Percentiles rank a stretch among this genome's conserved stretches.
Evolutionary conservation across 2,797 vertebrate species (phyloP).

Genomic region (Pygocentrus nattereri): DNA sequence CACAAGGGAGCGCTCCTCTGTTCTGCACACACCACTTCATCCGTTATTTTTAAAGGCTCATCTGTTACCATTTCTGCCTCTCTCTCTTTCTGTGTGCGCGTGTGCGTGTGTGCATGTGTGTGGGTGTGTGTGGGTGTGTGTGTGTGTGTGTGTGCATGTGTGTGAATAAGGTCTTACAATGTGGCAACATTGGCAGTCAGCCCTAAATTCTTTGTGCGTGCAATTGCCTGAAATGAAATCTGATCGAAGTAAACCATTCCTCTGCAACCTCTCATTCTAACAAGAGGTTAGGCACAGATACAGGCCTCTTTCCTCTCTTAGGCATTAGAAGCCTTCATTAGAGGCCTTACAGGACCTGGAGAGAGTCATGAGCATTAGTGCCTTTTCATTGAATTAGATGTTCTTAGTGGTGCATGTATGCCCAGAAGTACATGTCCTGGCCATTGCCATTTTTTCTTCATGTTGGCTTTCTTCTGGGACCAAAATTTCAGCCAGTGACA

Average conservation of each 20-base stretch:
- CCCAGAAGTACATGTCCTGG: no score
- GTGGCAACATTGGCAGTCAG: background rate
- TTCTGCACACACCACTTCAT: conserved; percentile 46
- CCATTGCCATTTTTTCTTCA: no score
- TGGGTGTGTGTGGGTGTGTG: background rate
- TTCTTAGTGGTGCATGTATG: background rate
- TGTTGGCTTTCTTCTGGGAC: no score
- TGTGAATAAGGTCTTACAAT: conserved; percentile 16
- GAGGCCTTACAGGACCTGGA: background rate
- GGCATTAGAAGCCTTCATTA: background rate
- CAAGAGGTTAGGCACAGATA: conserved; percentile 20
- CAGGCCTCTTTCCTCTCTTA: background rate
- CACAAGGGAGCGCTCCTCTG: conserved; percentile 37
- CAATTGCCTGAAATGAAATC: conserved; percentile 40
- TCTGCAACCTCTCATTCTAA: conserved; percentile 19
- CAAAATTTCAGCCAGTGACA: no score
- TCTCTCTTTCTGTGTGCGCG: background rate
- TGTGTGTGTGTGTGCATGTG: background rate
- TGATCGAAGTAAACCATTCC: conserved; percentile 18
- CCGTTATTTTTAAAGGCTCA: conserved; percentile 55
- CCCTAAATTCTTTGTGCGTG: conserved; percentile 31
- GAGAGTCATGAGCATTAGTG: background rate
- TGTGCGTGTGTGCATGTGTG: background rate
- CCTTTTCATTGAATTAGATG: background rate
- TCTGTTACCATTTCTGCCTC: conserved; percentile 49